These are phyloP conservation scores for Macrobrachium nipponense DNA, from an alignment of 1,140 invertebrate species.

Conservation along the genomic window DNA sequence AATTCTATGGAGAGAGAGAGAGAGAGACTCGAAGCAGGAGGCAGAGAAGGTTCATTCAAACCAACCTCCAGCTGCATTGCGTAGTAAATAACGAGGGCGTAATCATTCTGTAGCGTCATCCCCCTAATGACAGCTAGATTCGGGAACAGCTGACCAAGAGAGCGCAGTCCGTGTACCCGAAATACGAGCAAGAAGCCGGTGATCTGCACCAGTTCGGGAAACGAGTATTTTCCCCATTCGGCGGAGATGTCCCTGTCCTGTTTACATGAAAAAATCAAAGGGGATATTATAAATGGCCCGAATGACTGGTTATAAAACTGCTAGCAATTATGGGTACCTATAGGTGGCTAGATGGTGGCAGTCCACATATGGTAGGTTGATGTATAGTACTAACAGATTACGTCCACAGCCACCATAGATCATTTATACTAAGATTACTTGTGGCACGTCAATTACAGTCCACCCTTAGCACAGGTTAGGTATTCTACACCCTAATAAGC, in stretches of 20 bases:
- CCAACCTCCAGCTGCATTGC: slow-evolving; percentile 71
- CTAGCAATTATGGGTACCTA: background rate
- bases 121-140: slow-evolving; percentile 70
- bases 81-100: slow-evolving; percentile 86
- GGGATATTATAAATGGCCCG: background rate
- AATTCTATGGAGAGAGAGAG: background rate
- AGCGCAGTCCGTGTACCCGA: slow-evolving; percentile 21
- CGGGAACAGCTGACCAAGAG: slow-evolving; percentile 40
- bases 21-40: background rate
- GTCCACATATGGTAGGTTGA: no score
- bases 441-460: no score
- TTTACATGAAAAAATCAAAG: background rate
- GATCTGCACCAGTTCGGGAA: slow-evolving; percentile 33
- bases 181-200: slow-evolving; percentile 35
- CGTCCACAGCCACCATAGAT: no score
- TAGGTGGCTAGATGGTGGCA: no score
- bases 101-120: slow-evolving; percentile 83
- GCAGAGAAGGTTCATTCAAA: background rate
- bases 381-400: no score
- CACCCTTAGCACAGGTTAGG: no score
- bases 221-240: slow-evolving; percentile 17
- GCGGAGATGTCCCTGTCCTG: background rate
- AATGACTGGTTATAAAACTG: background rate
- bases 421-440: no score
- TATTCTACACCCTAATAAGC: no score